Evolutionary conservation across 1,140 invertebrate species (phyloP), one percentile per base, ranked within the genome.

Genomic region (Pteromalus puparum): DNA sequence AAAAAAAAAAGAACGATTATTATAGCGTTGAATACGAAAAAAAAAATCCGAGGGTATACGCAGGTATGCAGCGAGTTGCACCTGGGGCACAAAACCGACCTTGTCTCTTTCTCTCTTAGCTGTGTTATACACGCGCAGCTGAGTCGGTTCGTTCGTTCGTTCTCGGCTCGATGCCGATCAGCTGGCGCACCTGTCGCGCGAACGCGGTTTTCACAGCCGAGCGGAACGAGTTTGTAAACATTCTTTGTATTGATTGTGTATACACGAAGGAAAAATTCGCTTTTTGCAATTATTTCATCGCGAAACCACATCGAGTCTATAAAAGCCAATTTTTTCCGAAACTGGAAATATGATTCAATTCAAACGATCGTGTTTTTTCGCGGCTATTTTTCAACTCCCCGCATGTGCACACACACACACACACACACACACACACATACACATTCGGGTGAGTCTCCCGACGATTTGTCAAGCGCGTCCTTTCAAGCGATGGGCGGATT

Each of bases 181-280:
- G 78, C 78, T 81, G 76, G 76, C 83, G 72, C 83, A 84, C 83
- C 83, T 84, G 83, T 84, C 83, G 38, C 26, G 9, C 9, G 24
- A 70, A 70, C 38, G 9, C n/a, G n/a, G n/a, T 15, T 26, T 30
- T 70, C 0, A 28, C 5, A 6, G 3, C 24, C 24, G 67, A 12
- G 13, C 26, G 21, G 18, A 61, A 61, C 53, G 53, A 61, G 53
- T 61, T 61, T n/a, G 53, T 61, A 61, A 61, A 61, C 53, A 70
- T 70, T 30, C 67, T 70, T 70, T 42, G 38, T 12, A 7, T 42
- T 9, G 38, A 42, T 7, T 1, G 6, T 10, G 38, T 42, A 42
- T 9, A 42, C 2, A 34, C 28, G 7, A n/a, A n/a, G 13, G 30
- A 61, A 77, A 53, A 26, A 26, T 61, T 53, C 12, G 21, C 30